Base-by-base conservation (phyloP, 2,113 vertebrate species). In the Bufo bufo region DNA sequence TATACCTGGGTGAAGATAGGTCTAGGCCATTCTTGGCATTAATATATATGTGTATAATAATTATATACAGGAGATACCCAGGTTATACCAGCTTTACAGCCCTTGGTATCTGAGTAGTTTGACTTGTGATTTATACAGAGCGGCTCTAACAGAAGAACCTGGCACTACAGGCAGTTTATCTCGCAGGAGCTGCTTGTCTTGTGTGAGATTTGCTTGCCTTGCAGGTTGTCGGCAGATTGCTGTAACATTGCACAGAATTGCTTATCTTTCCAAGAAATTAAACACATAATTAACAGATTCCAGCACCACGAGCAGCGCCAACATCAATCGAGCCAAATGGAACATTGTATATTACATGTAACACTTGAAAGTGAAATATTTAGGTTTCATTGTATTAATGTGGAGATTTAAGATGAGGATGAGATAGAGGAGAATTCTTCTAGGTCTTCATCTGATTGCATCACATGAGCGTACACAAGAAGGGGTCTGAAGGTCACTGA, bases 201-300 rank as follows among this genome's bases (percentile, higher is more conserved):
- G 20, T 66, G 45, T 66, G 12, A 83, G 61, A 50, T 65, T 20
- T 66, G 81, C 61, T 50, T 50, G 81, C 81, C 61, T 83, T 83
- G 81, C 81, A 83, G 61, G 61, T 80, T 79, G 77, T 79, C 11
- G 77, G 52, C 77, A 58, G 20, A 79, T 82, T 49, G 81, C 47
- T 65, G 13, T 50, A 49, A 50, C 45, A 66, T 83, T 50, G 81
- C 33, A 66, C 81, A 66, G 61, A 66, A 69, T 52, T 66, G 81
- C 81, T 66, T 83, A 83, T 83, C 59, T 83, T 83, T 83, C 81
- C 61, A 83, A 83, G 81, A 83, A 83, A 83, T 83, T 83, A 83
- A 83, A 83, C 81, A 66, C 81, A 83, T 83, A 83, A 83, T 83
- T 83, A 83, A 83, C 81, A 83, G 81, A 69, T 61, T 52, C 20